Conservation (phyloP, 2,113 vertebrate species). For the Tragelaphus strepsiceros region DNA sequence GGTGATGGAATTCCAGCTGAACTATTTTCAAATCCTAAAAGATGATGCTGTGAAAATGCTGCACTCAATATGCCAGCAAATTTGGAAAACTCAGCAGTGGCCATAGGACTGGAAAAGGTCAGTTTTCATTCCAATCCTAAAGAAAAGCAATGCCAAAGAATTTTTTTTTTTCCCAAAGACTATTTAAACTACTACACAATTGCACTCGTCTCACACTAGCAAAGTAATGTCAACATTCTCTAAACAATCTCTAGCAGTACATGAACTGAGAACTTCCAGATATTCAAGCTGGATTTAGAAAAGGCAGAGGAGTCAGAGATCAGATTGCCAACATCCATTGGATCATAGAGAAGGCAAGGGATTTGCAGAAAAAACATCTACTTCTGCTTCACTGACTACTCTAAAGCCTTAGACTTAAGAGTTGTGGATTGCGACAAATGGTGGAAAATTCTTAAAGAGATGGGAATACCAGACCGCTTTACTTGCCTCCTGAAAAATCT, state of each 20-base stretch:
- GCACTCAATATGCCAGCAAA: not conserved
- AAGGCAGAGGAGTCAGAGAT: not conserved
- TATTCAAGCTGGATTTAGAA: not conserved
- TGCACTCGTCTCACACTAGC: not conserved
- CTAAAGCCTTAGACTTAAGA: not conserved
- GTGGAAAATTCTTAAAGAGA: not conserved
- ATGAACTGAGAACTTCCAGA: not conserved
- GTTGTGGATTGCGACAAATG: fast-evolving
- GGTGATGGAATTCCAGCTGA: not conserved
- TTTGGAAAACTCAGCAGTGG: not conserved
- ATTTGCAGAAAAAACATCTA: not conserved
- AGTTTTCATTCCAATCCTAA: not conserved
- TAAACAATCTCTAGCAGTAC: not conserved
- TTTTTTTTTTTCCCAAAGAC: not conserved
- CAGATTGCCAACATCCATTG: not conserved
- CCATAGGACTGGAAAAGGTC: not conserved
- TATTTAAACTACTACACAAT: not conserved
- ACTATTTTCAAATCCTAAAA: not conserved
- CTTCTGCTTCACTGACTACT: not conserved
- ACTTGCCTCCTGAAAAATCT: not conserved
- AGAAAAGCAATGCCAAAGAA: not conserved
- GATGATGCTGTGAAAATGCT: not conserved
- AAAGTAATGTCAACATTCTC: not conserved
- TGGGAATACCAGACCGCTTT: not conserved
- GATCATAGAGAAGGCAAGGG: not conserved